Conservation (phyloP, 2,797 vertebrate species). For the Paramormyrops hopkinsi region DNA sequence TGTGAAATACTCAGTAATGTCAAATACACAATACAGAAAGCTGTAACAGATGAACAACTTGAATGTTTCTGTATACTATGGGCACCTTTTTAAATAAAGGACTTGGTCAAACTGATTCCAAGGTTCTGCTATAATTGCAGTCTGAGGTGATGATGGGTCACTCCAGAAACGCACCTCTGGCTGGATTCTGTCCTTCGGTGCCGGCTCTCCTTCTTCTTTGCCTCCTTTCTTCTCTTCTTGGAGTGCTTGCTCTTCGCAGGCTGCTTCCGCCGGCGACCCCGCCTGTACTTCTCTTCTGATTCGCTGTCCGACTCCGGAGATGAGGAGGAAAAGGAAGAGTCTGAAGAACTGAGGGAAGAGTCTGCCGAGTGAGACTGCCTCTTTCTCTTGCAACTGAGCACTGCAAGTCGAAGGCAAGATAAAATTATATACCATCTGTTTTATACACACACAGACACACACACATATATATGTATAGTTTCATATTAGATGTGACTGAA, state of each 20-base stretch:
- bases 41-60: not conserved
- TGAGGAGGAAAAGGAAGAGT: slow-evolving; percentile 58
- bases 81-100: not conserved
- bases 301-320: slow-evolving; percentile 73
- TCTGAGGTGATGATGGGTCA: not conserved
- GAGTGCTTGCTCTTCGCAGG: slow-evolving; percentile 67
- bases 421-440: not conserved
- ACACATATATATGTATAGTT: not conserved
- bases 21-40: not conserved
- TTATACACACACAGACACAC: not conserved
- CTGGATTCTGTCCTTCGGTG: slow-evolving; percentile 42
- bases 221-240: slow-evolving; percentile 68
- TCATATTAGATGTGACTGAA: not conserved
- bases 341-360: slow-evolving; percentile 67
- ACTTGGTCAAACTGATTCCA: not conserved
- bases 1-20: not conserved
- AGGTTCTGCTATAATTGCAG: not conserved
- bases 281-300: slow-evolving; percentile 54
- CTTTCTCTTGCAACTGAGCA: slow-evolving; percentile 77
- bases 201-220: slow-evolving; percentile 54
- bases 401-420: slow-evolving; percentile 38
- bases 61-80: not conserved
- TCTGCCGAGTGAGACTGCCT: slow-evolving; percentile 65
- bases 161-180: slow-evolving; percentile 56
- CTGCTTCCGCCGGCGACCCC: slow-evolving; percentile 62